Conservation (phyloP, 1,140 invertebrate species). For the Bathynomus jamesi region DNA sequence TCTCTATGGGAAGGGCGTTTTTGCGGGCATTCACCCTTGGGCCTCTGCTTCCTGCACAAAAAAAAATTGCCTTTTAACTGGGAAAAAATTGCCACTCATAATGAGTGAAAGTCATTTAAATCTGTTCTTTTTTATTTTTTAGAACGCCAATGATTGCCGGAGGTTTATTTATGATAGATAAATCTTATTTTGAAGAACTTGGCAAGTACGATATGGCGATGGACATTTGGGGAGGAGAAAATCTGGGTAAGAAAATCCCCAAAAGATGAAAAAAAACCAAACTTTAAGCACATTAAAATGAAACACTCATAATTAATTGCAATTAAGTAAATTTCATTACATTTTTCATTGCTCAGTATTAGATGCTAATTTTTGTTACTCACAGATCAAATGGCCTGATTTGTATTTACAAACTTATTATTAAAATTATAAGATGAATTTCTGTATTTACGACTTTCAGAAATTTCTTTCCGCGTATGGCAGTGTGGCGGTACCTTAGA, state of each 20-base stretch:
- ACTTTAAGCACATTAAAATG: not conserved
- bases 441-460: too few relatives aligned
- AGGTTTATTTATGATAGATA: slow-evolving; percentile 87
- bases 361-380: too few relatives aligned
- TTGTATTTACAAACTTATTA: too few relatives aligned
- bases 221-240: slow-evolving; percentile 11
- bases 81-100: not conserved
- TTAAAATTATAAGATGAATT: too few relatives aligned
- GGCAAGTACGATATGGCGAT: slow-evolving; percentile 14
- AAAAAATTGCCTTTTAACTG: not conserved
- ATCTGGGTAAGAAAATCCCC: not conserved
- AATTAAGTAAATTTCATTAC: not conserved
- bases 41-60: too few relatives aligned
- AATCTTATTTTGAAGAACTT: slow-evolving; percentile 77
- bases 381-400: too few relatives aligned
- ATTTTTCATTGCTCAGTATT: too few relatives aligned
- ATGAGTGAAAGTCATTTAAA: not conserved
- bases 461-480: slow-evolving; percentile 78
- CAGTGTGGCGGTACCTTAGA: slow-evolving; percentile 90
- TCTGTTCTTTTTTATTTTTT: slow-evolving; percentile 3
- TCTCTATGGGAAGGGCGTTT: too few relatives aligned
- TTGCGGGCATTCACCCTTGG: too few relatives aligned
- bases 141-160: slow-evolving; percentile 88
- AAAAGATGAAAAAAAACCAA: not conserved
- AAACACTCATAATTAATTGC: not conserved